A percentile compares a stretch with the other conserved stretches of the same genome.
Evolutionary conservation across 2,888 invertebrate species (phyloP).

Genomic region (Lumbricus terrestris): DNA sequence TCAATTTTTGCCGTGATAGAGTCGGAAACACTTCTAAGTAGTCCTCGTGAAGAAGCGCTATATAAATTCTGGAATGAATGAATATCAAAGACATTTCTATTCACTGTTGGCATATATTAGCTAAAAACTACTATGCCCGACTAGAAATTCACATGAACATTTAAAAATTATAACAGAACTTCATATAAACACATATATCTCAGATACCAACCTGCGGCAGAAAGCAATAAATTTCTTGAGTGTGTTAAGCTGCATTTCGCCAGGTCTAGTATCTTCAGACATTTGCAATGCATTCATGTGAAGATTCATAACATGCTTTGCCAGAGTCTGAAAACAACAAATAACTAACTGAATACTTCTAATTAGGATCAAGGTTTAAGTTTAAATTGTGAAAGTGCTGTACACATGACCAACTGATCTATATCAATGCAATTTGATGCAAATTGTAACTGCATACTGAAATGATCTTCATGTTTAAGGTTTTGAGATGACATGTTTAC

Average conservation of each 20-base stretch:
- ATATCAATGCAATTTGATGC: background rate
- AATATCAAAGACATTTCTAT: too few species aligned
- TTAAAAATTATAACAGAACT: too few species aligned
- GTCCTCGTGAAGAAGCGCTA: too few species aligned
- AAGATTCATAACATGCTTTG: constrained; percentile 93
- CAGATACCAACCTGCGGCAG: constrained; percentile 70
- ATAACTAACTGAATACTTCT: background rate
- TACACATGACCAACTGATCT: background rate
- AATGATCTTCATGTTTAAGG: background rate
- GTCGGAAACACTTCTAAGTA: too few species aligned
- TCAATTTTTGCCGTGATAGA: too few species aligned
- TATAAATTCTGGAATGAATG: too few species aligned
- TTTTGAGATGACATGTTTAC: background rate
- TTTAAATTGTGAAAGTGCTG: background rate
- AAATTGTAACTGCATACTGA: background rate
- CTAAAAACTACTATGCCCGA: too few species aligned
- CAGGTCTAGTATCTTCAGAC: constrained; percentile 62
- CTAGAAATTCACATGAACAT: too few species aligned
- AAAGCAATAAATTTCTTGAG: constrained; percentile 90
- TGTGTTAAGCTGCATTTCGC: constrained; percentile 79
- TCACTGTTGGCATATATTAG: too few species aligned
- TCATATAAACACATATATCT: background rate
- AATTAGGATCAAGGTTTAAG: background rate
- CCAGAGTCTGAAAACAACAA: constrained; percentile 64
- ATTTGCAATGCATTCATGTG: constrained; percentile 73